phyloP scores from a whole-genome alignment of 2,888 invertebrate genomes.

The Xestoiulus laeticollis region DNA sequence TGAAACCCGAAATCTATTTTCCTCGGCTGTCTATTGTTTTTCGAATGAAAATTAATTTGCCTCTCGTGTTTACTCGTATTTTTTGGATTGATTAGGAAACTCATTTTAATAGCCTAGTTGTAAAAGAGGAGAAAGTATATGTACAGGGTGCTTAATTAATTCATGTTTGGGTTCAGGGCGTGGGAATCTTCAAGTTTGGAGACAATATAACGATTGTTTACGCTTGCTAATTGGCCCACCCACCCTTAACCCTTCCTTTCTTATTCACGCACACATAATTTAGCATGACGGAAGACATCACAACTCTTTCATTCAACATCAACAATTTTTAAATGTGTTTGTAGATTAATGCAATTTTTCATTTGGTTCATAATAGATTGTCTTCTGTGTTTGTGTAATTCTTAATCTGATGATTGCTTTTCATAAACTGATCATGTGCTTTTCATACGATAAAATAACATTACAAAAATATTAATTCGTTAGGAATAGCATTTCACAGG shows the following conservation, averaged over 20 bases:
- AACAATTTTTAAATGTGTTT: too few species aligned
- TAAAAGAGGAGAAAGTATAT: background rate
- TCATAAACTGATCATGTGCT: too few species aligned
- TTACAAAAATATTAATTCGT: too few species aligned
- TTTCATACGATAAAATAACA: too few species aligned
- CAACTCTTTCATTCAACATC: too few species aligned
- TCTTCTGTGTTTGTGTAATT: too few species aligned
- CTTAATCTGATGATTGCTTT: too few species aligned
- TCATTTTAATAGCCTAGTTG: conserved; percentile 9
- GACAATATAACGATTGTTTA: conserved; percentile 27
- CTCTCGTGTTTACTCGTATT: background rate
- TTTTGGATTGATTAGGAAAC: background rate
- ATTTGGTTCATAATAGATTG: too few species aligned
- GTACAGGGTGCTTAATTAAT: conserved; percentile 32
- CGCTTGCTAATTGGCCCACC: background rate
- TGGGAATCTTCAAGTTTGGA: background rate
- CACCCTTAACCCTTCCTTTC: conserved; percentile 24
- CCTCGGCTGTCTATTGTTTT: background rate
- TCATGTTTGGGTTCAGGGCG: background rate
- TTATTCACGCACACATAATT: background rate
- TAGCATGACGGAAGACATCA: background rate
- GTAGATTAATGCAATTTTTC: too few species aligned
- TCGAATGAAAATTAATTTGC: background rate
- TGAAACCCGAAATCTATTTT: background rate
- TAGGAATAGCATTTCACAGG: too few species aligned